A percentile compares a stretch with the other conserved stretches of the same genome.
Conservation (phyloP, 2,888 invertebrate species). For the Leucophenga montana region DNA sequence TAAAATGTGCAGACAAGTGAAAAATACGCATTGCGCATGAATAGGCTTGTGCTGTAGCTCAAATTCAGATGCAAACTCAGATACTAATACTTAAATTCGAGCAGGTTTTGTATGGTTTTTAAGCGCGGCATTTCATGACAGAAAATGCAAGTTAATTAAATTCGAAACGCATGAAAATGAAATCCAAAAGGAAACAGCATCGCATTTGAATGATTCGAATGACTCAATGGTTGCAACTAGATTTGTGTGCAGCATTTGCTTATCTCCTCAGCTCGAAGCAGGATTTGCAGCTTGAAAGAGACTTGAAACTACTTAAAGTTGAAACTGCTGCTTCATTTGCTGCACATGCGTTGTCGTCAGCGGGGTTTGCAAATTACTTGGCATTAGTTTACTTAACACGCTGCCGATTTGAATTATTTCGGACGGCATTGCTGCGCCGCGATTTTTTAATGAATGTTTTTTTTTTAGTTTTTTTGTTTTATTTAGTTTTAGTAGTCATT, state of each 20-base stretch:
- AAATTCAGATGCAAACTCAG: too few relatives aligned
- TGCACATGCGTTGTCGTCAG: slow-evolving; percentile 15
- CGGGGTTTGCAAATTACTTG: slow-evolving; percentile 8
- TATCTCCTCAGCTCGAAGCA: neutral
- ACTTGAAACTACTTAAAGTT: neutral
- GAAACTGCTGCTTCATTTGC: neutral
- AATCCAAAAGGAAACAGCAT: neutral
- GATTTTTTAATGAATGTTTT: neutral
- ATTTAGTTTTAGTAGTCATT: slow-evolving; percentile 1
- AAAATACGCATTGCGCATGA: slow-evolving; percentile 16
- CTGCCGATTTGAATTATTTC: slow-evolving; percentile 12
- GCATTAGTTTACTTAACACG: slow-evolving; percentile 19
- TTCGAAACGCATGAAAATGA: slow-evolving; percentile 24
- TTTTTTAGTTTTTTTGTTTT: slow-evolving; percentile 1
- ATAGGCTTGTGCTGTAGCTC: too few relatives aligned
- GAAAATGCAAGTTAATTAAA: slow-evolving; percentile 40
- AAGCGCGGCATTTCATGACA: neutral
- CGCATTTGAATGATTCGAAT: neutral
- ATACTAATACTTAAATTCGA: neutral
- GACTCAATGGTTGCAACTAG: neutral
- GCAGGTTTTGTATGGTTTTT: slow-evolving; percentile 1
- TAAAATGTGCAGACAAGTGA: slow-evolving; percentile 41
- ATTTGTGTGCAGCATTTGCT: neutral
- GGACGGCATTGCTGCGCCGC: neutral
- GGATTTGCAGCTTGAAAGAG: neutral